Conservation (phyloP, 2,888 invertebrate species). For the Andrena chrysosceles region DNA sequence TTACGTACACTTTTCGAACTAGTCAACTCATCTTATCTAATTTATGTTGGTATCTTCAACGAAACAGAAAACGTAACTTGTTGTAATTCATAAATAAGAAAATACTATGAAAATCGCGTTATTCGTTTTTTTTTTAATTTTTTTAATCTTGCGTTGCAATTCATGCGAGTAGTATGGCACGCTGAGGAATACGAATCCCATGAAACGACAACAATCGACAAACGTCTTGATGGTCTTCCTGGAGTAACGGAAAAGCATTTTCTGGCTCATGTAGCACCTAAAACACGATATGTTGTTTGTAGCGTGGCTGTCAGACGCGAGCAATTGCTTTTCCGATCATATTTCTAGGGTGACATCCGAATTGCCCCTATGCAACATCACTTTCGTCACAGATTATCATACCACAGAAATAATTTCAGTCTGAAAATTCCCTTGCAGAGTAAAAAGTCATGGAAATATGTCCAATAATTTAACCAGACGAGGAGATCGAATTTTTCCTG, state of each 20-base stretch:
- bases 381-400: neutral
- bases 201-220: neutral
- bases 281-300: slow-evolving; percentile 22
- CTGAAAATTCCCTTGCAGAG: neutral
- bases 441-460: neutral
- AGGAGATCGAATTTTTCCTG: too few relatives aligned
- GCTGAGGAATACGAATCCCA: neutral
- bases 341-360: slow-evolving; percentile 11
- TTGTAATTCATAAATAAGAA: too few relatives aligned
- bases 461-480: neutral
- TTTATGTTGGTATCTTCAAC: too few relatives aligned
- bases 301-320: slow-evolving; percentile 20
- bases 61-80: too few relatives aligned
- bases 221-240: neutral
- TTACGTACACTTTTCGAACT: too few relatives aligned
- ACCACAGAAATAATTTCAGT: neutral
- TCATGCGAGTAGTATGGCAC: neutral
- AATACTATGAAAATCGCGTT: too few relatives aligned
- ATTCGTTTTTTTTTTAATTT: too few relatives aligned
- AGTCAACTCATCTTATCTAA: too few relatives aligned
- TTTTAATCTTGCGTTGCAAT: too few relatives aligned
- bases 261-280: slow-evolving; percentile 28
- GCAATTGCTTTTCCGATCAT: slow-evolving; percentile 31
- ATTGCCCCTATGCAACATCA: neutral
- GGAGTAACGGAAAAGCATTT: slow-evolving; percentile 22